A percentile compares a stretch with the other conserved stretches of the same genome.
phyloP scores from a whole-genome alignment of 2,888 invertebrate species.

The Oeneis ivallda region DNA sequence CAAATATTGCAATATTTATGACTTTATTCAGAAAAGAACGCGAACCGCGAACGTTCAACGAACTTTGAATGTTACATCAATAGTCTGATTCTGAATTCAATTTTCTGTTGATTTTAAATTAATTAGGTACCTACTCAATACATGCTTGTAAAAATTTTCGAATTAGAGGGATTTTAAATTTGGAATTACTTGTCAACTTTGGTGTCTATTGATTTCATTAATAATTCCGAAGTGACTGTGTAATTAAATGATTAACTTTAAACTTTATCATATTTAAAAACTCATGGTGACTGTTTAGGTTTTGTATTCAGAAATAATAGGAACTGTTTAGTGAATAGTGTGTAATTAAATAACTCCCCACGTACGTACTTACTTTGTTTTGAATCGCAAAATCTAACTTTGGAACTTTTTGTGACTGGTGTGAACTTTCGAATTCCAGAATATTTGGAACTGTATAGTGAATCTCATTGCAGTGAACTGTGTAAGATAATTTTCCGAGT shows the following conservation, averaged over 20 bases:
- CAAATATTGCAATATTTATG: neutral
- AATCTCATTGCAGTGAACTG: slow-evolving; percentile 43
- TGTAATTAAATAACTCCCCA: no score
- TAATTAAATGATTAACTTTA: no score
- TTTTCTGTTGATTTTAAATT: neutral
- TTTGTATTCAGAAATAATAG: neutral
- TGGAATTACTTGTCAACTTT: neutral
- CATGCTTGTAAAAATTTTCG: neutral
- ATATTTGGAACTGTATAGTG: slow-evolving; percentile 17
- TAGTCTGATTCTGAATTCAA: slow-evolving; percentile 5
- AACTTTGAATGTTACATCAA: neutral
- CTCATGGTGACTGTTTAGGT: neutral
- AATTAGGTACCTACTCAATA: neutral
- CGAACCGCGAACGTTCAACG: neutral
- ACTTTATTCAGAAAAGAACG: slow-evolving; percentile 2
- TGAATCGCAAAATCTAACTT: neutral
- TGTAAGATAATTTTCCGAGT: slow-evolving; percentile 40
- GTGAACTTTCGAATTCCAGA: neutral
- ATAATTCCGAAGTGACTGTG: no score
- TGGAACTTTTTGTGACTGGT: neutral
- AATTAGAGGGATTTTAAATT: neutral
- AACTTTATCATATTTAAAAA: neutral
- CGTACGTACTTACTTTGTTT: no score
- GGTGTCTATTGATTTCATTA: neutral
- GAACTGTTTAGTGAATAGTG: neutral